Base-by-base conservation (phyloP, 2,888 invertebrate genomes). In the Megaustenia siamemsis region DNA sequence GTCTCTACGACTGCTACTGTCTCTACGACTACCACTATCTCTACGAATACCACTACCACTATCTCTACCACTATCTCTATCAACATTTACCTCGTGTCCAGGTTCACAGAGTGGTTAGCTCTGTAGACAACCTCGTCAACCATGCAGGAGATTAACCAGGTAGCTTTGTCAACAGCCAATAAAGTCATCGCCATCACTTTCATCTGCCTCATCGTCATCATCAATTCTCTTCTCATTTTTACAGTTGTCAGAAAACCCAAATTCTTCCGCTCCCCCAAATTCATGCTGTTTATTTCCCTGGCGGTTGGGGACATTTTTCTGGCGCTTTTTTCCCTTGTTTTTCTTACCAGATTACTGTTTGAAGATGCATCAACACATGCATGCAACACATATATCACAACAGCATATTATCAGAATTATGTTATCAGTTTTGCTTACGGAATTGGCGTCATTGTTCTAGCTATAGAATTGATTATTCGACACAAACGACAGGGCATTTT, bases 291-390 rank as follows among this genome's bases (percentile, higher is more conserved):
- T 35, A 73, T 73, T 12, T 73, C 73, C n/a, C 45, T 73, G 2
- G 43, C 73, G 3, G 45, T 73, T 28, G 73, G 45, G 24, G 73
- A 73, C 15, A 45, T 73, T 3, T 45, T 73, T 43, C 45, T 73
- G 43, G 73, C 73, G 4, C 73, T 73, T 1, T 73, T 73, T n/a
- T 43, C 73, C 15, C 73, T 73, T 15, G 73, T 73, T 28, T n/a
- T 73, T 6, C 43, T n/a, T 15, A 45, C 73, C 1, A 43, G 45
- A n/a, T 24, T n/a, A 5, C 10, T 45, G 1, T 73, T 45, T 28
- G 43, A 73, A 28, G 38, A 4, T 6, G n/a, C 3, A 3, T 8
- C 1, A 18, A 18, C 38, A n/a, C n/a, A n/a, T 24, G 5, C 69
- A 1, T 73, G 43, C 45, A n/a, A 45, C 6, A 73, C 73, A 24